A percentile compares a stretch with the other conserved stretches of the same genome.
Evolutionary conservation across 2,888 invertebrate species (phyloP).

Genomic region (Celastrina argiolus): DNA sequence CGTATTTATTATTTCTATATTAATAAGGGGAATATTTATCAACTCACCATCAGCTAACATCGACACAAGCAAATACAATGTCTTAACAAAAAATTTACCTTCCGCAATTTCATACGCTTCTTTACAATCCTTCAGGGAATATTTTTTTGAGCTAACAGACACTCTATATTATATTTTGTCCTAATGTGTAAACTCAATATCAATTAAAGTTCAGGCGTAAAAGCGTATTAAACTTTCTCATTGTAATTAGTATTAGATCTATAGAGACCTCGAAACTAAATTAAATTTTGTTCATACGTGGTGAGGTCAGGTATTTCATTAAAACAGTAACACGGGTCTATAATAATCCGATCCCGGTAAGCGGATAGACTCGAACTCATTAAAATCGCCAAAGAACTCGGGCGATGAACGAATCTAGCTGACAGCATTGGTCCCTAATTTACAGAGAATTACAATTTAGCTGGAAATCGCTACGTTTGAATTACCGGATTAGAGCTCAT

Average conservation of each 20-base stretch:
- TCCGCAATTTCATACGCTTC: background rate
- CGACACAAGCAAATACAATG: too few relatives aligned
- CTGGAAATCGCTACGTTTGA: slow-evolving; percentile 26
- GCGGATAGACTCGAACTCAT: slow-evolving; percentile 49
- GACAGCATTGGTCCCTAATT: slow-evolving; percentile 33
- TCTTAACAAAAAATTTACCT: background rate
- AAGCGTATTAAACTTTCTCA: background rate
- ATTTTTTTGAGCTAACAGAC: too few relatives aligned
- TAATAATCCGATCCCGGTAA: slow-evolving; percentile 46
- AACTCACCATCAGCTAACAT: background rate
- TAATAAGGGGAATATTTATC: too few relatives aligned
- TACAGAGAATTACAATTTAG: slow-evolving; percentile 30
- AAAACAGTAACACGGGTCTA: slow-evolving; percentile 41
- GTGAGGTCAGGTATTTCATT: slow-evolving; percentile 38
- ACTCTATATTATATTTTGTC: too few relatives aligned
- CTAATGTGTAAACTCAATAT: too few relatives aligned
- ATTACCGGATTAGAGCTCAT: slow-evolving; percentile 22
- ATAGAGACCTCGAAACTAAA: slow-evolving; percentile 30
- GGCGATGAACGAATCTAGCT: slow-evolving; percentile 25
- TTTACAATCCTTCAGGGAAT: background rate
- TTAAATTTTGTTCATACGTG: slow-evolving; percentile 36
- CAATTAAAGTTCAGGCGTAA: background rate
- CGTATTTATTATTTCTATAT: too few relatives aligned
- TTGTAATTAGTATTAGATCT: background rate
- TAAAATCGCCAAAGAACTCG: slow-evolving; percentile 44